Evolutionary conservation across 2,888 invertebrate genomes (phyloP), one percentile per base, ranked within the genome.

Genomic region (Diloba caeruleocephala): DNA sequence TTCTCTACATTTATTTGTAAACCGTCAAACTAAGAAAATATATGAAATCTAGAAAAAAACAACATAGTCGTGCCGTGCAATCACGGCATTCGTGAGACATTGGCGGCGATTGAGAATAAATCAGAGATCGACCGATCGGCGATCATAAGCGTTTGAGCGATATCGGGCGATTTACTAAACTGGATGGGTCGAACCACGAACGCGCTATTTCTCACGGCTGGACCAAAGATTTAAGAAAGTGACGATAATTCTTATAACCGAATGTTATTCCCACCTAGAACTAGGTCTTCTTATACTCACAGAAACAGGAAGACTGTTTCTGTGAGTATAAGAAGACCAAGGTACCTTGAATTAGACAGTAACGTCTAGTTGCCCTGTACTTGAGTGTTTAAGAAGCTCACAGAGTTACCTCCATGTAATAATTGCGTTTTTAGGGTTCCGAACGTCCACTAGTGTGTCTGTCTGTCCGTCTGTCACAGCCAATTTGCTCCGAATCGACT

Each of bases 141-240:
- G 72, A 82, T 84, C 81, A 78, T 76, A 78, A 72, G 73, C 71
- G 72, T 60, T 67, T 65, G 65, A 63, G 49, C 72, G 74, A 77
- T 82, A 79, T 76, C 79, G 80, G 70, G 79, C 77, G 82, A 81
- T 79, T 78, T 75, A 85, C 86, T 82, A 87, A 87, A 86, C 87
- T 81, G 82, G 85, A 81, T 63, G 79, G 74, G 76, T 74, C 76
- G 73, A 51, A 79, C 76, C 81, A 80, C 82, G 82, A 79, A 48
- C 68, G 78, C 45, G 70, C 76, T 76, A 76, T 76, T 88, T 88
- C 87, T 82, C 87, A 88, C 87, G 88, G 79, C 37, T 33, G 9
- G 0, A 6, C 19, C 72, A n/a, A 19, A 14, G 74, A 84, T 52
- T 33, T 60, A 26, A 7, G 69, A 81, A 60, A 32, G 4, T 0